Evolutionary conservation across 2,797 vertebrate species (phyloP), one percentile per base, ranked within the genome.

Genomic region (Clarias pachynema): DNA sequence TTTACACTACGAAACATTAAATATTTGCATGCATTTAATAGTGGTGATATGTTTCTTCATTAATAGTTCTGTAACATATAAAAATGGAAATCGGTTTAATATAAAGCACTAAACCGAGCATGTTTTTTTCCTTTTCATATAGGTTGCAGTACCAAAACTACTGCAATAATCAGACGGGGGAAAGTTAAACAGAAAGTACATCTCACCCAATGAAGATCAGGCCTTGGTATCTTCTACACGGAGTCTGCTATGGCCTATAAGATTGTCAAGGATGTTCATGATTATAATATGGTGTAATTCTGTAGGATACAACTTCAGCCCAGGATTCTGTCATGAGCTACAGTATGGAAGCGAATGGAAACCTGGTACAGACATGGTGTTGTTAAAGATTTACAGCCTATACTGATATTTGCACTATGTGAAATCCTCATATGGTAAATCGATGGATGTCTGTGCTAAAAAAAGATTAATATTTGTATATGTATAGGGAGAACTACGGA

Each of bases 81-180:
- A 44, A 65, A n/a, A 24, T 44, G 12, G 15, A 3, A 49, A 82
- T 73, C 3, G 24, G 73, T 66, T 8, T 60, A 12, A 8, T 5
- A n/a, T 70, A 60, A 37, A 26, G 24, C 70, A 75, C n/a, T 72
- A 14, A n/a, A 34, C 0, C n/a, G 8, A 12, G 12, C 75, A 60
- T 37, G n/a, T 65, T 63, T 15, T 15, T 29, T 49, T 7, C 12
- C 88, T 86, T 86, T 70, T 72, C 22, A 26, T 24, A 74, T 91
- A 96, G 95, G 95, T 96, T 86, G 91, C 91, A 7, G 86, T 96
- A 83, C 95, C 95, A 87, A 96, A 95, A 90, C 93, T 95, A 92
- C 87, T 96, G 90, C 94, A 95, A 89, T 96, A 91, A 92, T 37
- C 74, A 80, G 34, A 83, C 60, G 65, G 86, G 79, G 79, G 69